These are phyloP conservation scores for sheep (Ovis aries) DNA, from an alignment of 2,113 vertebrate species.

Conservation along the genomic window DNA sequence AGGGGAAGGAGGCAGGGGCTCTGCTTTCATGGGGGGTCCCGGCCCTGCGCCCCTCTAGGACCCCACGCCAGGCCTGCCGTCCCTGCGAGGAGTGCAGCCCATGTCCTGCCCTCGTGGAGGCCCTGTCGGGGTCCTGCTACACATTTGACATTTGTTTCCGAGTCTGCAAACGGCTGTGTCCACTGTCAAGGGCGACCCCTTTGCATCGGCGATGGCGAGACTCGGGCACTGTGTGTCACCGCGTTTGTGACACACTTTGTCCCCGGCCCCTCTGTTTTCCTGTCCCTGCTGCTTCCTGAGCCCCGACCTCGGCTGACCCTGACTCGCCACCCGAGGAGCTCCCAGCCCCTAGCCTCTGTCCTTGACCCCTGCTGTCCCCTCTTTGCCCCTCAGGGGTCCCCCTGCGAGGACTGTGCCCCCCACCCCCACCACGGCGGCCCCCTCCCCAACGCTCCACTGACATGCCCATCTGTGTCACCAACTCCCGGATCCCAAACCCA, in stretches of 20 bases:
- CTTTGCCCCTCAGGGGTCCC: not conserved
- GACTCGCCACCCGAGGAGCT: not conserved
- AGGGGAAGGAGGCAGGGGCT: not conserved
- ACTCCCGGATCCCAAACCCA: not conserved
- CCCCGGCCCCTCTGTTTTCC: not conserved
- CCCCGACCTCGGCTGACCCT: not conserved
- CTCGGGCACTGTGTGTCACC: not conserved
- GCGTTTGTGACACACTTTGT: fast-evolving
- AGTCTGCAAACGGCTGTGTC: not conserved
- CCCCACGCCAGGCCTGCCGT: not conserved
- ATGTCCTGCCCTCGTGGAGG: not conserved
- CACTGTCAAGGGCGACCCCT: not conserved
- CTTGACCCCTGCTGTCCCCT: fast-evolving
- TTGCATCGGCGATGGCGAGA: fast-evolving
- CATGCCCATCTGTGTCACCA: not conserved
- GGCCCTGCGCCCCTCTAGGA: not conserved
- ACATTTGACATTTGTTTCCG: fast-evolving
- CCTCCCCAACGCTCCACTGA: fast-evolving
- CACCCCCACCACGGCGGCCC: not conserved
- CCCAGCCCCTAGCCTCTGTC: not conserved
- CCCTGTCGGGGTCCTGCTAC: not conserved
- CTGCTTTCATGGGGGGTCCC: fast-evolving
- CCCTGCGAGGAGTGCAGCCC: not conserved
- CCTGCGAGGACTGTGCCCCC: fast-evolving
- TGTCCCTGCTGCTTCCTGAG: not conserved